A percentile compares a stretch with the other conserved stretches of the same genome.
Conservation (phyloP, 2,113 vertebrate species). For the Numida meleagris region DNA sequence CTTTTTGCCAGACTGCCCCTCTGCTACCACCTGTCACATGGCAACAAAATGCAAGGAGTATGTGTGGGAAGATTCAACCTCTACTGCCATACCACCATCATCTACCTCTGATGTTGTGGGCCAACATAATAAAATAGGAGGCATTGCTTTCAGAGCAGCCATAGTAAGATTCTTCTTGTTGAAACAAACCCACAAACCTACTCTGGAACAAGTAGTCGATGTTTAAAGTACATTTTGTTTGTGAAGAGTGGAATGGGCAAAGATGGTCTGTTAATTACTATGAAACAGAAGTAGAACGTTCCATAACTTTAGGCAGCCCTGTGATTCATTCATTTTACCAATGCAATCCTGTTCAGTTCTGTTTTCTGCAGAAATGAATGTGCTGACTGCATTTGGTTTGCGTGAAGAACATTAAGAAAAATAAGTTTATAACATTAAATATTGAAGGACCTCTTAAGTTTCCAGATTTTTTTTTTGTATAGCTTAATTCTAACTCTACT, state of each 20-base stretch:
- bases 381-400: background rate
- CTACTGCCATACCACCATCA: no score
- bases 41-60: no score
- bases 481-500: background rate
- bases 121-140: no score
- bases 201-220: background rate
- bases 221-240: background rate
- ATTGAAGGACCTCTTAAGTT: background rate
- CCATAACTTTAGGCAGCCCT: background rate
- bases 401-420: background rate
- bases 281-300: background rate
- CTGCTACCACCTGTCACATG: no score
- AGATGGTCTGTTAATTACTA: background rate
- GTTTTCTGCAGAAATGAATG: background rate
- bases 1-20: no score
- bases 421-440: background rate
- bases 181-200: background rate
- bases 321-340: background rate
- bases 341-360: background rate
- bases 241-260: background rate
- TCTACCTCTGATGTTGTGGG: no score
- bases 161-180: background rate
- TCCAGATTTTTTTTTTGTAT: background rate
- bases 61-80: no score
- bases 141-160: no score